Base-by-base conservation (phyloP, 2,888 invertebrate genomes). In the Nudaria mundana region DNA sequence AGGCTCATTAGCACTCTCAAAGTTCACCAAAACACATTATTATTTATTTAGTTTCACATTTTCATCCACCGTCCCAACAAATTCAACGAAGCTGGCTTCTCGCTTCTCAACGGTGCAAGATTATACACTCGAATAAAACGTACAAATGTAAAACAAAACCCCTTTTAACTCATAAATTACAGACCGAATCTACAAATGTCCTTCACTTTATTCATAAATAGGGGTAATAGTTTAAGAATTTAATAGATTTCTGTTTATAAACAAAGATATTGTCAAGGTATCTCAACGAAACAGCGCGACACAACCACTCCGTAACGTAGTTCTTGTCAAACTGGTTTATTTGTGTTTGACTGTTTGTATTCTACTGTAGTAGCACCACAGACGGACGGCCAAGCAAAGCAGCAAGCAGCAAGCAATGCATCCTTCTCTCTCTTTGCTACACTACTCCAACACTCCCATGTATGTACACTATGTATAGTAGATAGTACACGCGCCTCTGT, bases 21-120 rank as follows among this genome's bases (percentile, higher is more conserved):
- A 67, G 76, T 78, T 77, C 76, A 80, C 72, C 62, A 66, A 61
- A 49, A 71, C 72, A 78, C 68, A 73, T n/a, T n/a, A n/a, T n/a
- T n/a, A n/a, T n/a, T n/a, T n/a, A n/a, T 75, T 79, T 76, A 71
- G n/a, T 76, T 71, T 83, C 83, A 86, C 86, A 87, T 87, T 84
- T 86, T 86, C 72, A 77, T 75, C 75, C 78, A 80, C 74, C 70
- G 82, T 76, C 77, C 68, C 62, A 73, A 73, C 67, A 62, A 73
- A 72, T 67, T 68, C 64, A 67, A 71, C 71, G 70, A 71, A 66
- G 71, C 74, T 56, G 71, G 76, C 78, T 82, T 80, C 80, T 80
- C 72, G 59, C 78, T 82, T 80, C 80, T 80, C 72, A 58, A 70
- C 72, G 76, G 79, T 82, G 76, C 79, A 78, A 84, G 83, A 84